Percentiles rank a stretch among this genome's conserved stretches.
phyloP scores from a whole-genome alignment of 2,113 vertebrate species.

The Cololabis saira region DNA sequence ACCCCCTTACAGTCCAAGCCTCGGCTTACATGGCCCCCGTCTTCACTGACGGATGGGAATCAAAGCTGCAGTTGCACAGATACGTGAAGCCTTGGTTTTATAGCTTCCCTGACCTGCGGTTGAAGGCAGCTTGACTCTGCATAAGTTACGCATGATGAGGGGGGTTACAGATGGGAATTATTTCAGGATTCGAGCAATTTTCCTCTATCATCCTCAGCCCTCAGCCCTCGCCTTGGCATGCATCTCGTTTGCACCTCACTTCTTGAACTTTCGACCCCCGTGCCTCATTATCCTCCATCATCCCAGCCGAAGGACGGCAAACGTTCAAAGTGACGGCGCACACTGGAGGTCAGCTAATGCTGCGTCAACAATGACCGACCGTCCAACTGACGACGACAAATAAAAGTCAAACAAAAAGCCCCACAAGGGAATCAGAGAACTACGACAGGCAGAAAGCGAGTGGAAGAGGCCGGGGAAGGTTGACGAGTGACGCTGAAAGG shows the following conservation, averaged over 20 bases:
- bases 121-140: too few relatives aligned
- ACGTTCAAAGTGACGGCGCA: slow-evolving; percentile 39
- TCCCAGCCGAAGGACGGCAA: slow-evolving; percentile 29
- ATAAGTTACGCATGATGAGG: neutral
- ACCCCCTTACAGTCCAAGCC: slow-evolving; percentile 17
- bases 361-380: slow-evolving; percentile 44
- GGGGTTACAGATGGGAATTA: slow-evolving; percentile 8
- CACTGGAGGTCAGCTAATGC: slow-evolving; percentile 38
- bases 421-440: slow-evolving; percentile 11
- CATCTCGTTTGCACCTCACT: slow-evolving; percentile 34
- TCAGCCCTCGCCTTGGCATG: slow-evolving; percentile 14
- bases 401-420: slow-evolving; percentile 40
- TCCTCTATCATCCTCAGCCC: neutral
- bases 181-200: slow-evolving; percentile 6
- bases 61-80: slow-evolving; percentile 19
- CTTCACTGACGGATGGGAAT: slow-evolving; percentile 53
- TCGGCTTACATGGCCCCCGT: slow-evolving; percentile 56
- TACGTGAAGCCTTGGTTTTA: slow-evolving; percentile 9
- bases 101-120: slow-evolving; percentile 3
- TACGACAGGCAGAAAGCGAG: slow-evolving; percentile 7
- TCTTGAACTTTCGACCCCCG: slow-evolving; percentile 19
- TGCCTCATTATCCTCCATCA: too few relatives aligned
- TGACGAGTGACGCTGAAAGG: slow-evolving; percentile 27
- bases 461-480: neutral
- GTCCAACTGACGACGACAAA: slow-evolving; percentile 51